Evolutionary conservation across 2,888 invertebrate species (phyloP).

Genomic region (Cephus spinipes): DNA sequence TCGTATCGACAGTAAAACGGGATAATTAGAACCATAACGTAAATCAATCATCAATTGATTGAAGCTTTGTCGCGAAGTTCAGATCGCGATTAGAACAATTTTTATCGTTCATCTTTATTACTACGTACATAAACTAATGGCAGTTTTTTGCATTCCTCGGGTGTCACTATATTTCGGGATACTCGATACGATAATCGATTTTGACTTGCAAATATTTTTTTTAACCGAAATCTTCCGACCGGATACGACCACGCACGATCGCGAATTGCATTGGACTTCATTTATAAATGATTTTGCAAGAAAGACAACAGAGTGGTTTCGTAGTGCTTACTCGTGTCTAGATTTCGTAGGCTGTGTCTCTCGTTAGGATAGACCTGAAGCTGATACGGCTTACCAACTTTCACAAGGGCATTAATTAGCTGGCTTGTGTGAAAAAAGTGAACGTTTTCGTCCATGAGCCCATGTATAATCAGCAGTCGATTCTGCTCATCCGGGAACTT

Average conservation of each 20-base stretch:
- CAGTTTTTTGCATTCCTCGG: slow-evolving; percentile 42
- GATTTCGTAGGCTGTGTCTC: slow-evolving; percentile 92
- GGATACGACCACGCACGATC: not conserved
- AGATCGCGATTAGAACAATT: not conserved
- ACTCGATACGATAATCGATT: not conserved
- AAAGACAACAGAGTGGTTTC: slow-evolving; percentile 95
- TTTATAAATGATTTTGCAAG: slow-evolving; percentile 82
- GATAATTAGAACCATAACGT: not conserved
- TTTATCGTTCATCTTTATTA: slow-evolving; percentile 12
- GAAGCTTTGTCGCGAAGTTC: not conserved
- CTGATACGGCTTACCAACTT: slow-evolving; percentile 96
- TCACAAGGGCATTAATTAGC: slow-evolving; percentile 88
- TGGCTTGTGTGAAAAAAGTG: slow-evolving; percentile 97
- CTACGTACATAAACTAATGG: slow-evolving; percentile 52
- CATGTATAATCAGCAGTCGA: slow-evolving; percentile 94
- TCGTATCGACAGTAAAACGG: slow-evolving; percentile 3
- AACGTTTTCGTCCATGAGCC: slow-evolving; percentile 98
- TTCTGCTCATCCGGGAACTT: slow-evolving; percentile 94
- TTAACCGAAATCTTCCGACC: not conserved
- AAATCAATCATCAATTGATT: not conserved
- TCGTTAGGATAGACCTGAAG: slow-evolving; percentile 97
- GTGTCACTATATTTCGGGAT: slow-evolving; percentile 1
- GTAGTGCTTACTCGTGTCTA: slow-evolving; percentile 96
- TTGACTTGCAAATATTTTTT: not conserved
- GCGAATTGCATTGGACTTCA: slow-evolving; percentile 10